Percentiles rank a stretch among this genome's conserved stretches.
Conservation (phyloP, 2,113 vertebrate species). For the Eupsittula cactorum region DNA sequence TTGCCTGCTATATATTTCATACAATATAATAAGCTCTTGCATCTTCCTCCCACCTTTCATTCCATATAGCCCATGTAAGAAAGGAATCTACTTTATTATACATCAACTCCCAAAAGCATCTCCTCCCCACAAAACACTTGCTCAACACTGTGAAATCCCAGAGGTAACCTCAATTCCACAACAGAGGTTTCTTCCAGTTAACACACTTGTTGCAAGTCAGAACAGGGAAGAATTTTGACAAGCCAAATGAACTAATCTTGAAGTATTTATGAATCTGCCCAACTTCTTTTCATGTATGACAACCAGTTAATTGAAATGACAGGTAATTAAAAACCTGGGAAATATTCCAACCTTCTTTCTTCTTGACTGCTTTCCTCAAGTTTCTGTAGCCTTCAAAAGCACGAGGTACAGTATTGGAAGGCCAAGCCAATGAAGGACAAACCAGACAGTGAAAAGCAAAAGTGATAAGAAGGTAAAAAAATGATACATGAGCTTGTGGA, state of each 20-base stretch:
- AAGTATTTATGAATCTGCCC: constrained; percentile 43
- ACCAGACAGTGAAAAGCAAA: constrained; percentile 81
- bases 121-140: not conserved
- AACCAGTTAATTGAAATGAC: constrained; percentile 76
- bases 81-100: not conserved
- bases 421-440: constrained; percentile 83
- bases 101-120: not conserved
- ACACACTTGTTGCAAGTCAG: not conserved
- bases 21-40: not conserved
- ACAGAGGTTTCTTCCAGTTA: not conserved
- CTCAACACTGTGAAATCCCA: not conserved
- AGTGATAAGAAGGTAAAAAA: constrained; percentile 80
- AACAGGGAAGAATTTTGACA: not conserved
- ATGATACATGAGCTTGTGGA: constrained; percentile 77
- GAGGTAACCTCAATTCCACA: not conserved
- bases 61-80: not conserved
- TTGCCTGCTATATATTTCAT: too few relatives aligned
- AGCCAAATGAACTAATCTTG: not conserved
- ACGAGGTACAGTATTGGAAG: constrained; percentile 80
- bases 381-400: constrained; percentile 90
- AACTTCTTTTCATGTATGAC: constrained; percentile 56
- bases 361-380: constrained; percentile 85
- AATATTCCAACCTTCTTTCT: constrained; percentile 91
- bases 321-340: constrained; percentile 80
- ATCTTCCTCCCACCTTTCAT: not conserved